Evolutionary conservation across 2,888 invertebrate species (phyloP).

Genomic region (Biston stratarius): DNA sequence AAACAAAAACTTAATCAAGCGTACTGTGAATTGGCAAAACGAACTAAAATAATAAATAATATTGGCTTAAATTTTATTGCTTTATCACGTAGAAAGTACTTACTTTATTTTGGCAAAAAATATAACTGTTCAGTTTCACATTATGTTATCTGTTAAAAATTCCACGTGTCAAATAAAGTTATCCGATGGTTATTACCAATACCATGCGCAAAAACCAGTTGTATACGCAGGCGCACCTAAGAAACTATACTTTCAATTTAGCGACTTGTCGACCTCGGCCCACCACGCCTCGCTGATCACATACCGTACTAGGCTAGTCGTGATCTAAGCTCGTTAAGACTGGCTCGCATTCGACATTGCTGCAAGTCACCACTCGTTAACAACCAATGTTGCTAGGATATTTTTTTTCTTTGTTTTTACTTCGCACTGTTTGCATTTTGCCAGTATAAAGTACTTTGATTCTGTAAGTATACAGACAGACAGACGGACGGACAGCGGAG

Average conservation of each 20-base stretch:
- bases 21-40: too few relatives aligned
- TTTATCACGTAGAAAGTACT: not conserved
- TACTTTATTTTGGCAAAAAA: not conserved
- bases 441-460: not conserved
- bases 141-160: slow-evolving; percentile 13
- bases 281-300: slow-evolving; percentile 74
- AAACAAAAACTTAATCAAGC: too few relatives aligned
- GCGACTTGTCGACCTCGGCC: slow-evolving; percentile 72
- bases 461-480: too few relatives aligned
- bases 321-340: slow-evolving; percentile 76
- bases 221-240: slow-evolving; percentile 44
- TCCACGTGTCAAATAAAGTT: not conserved
- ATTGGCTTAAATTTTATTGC: too few relatives aligned
- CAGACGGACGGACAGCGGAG: too few relatives aligned
- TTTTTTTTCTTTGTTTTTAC: not conserved
- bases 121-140: not conserved
- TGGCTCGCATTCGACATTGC: slow-evolving; percentile 45
- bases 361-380: slow-evolving; percentile 40
- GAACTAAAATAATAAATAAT: too few relatives aligned
- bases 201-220: slow-evolving; percentile 38
- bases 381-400: not conserved
- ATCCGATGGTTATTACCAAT: slow-evolving; percentile 5
- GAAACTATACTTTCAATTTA: slow-evolving; percentile 74
- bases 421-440: not conserved
- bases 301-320: slow-evolving; percentile 72